A percentile compares a stretch with the other conserved stretches of the same genome.
Evolutionary conservation across 2,797 vertebrate genomes (phyloP).

Genomic region (Ceyx erithaca): DNA sequence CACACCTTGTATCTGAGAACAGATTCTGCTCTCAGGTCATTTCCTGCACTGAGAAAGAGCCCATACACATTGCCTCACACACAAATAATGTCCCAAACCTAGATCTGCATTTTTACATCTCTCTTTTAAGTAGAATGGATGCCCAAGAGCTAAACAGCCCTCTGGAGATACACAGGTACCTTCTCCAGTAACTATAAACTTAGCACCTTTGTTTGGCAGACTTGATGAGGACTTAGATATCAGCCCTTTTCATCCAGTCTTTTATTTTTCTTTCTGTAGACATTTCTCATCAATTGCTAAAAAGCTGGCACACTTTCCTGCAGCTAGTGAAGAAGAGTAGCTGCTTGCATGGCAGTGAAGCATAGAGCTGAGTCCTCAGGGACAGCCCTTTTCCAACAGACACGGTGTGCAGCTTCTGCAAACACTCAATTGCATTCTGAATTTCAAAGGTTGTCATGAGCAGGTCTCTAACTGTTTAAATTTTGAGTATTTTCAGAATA

Average conservation of each 20-base stretch:
- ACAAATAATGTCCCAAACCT: background rate
- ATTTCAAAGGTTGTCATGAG: background rate
- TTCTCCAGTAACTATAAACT: background rate
- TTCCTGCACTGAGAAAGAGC: background rate
- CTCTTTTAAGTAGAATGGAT: background rate
- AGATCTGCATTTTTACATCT: background rate
- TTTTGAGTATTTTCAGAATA: constrained; percentile 16
- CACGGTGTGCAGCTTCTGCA: background rate
- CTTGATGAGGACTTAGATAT: background rate
- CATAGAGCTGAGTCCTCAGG: background rate
- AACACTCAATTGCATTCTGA: constrained; percentile 29
- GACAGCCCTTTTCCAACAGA: background rate
- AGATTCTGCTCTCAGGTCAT: background rate
- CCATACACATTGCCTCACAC: background rate
- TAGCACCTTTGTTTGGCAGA: background rate
- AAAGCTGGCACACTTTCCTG: background rate
- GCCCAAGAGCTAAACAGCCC: background rate
- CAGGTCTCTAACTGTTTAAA: background rate
- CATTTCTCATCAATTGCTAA: background rate
- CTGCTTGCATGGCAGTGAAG: background rate
- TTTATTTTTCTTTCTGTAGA: background rate
- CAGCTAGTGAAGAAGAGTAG: background rate
- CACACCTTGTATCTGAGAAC: accelerated
- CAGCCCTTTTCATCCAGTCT: background rate
- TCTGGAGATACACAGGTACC: background rate